phyloP scores from a whole-genome alignment of 2,888 invertebrate species.

The Eilema caniola region DNA sequence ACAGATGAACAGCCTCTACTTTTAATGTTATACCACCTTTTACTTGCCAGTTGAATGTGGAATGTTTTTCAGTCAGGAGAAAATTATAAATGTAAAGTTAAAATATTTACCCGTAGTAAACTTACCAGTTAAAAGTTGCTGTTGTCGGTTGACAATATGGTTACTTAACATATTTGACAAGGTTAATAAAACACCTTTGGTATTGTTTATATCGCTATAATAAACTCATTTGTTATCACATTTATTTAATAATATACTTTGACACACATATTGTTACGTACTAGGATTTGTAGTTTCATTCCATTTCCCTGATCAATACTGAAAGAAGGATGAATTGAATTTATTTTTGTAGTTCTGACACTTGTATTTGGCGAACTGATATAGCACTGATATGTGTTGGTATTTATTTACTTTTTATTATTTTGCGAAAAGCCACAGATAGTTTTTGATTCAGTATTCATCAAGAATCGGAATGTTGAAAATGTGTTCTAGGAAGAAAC shows the following conservation, averaged over 20 bases:
- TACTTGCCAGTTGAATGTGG: no score
- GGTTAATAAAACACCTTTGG: conserved; percentile 44
- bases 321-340: conserved; percentile 36
- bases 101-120: no score
- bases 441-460: conserved; percentile 56
- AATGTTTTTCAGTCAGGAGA: no score
- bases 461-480: conserved; percentile 63
- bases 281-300: conserved; percentile 76
- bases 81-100: no score
- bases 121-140: not conserved
- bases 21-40: no score
- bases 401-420: not conserved
- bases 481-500: conserved; percentile 73
- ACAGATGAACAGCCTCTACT: no score
- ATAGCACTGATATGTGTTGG: not conserved
- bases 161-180: not conserved
- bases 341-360: not conserved
- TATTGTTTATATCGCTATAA: conserved; percentile 82
- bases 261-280: conserved; percentile 83
- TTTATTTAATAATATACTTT: conserved; percentile 86
- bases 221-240: conserved; percentile 87
- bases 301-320: conserved; percentile 68
- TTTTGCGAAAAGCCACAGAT: not conserved
- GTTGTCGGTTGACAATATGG: no score
- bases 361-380: not conserved